phyloP scores from a whole-genome alignment of 2,888 invertebrate species.

The Resseliella maxima region DNA sequence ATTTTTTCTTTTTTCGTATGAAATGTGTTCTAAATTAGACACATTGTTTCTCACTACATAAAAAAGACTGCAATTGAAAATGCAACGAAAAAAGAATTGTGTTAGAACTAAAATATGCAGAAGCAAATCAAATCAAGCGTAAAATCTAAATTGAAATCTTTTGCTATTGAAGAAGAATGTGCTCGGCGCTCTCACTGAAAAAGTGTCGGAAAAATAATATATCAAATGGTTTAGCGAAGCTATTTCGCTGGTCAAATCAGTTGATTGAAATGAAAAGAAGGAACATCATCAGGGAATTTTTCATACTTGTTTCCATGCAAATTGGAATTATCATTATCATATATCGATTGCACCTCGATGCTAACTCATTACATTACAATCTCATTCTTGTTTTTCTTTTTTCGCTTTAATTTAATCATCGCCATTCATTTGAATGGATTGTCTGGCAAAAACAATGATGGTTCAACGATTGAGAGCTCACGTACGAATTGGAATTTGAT shows the following conservation, averaged over 20 bases:
- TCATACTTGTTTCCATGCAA: not conserved
- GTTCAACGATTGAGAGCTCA: slow-evolving; percentile 8
- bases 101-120: slow-evolving; percentile 47
- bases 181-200: not conserved
- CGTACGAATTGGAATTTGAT: slow-evolving; percentile 48
- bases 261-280: not conserved
- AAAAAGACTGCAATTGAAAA: no score
- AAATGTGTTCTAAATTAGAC: not conserved
- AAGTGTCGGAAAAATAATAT: slow-evolving; percentile 9
- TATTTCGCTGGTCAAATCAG: not conserved
- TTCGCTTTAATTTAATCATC: slow-evolving; percentile 6
- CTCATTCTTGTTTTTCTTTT: not conserved
- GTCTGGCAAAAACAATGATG: slow-evolving; percentile 10
- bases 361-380: not conserved
- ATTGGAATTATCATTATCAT: slow-evolving; percentile 34
- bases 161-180: not conserved
- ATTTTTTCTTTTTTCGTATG: not conserved
- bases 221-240: not conserved
- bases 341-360: slow-evolving; percentile 38
- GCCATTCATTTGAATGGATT: not conserved
- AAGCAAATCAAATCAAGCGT: slow-evolving; percentile 56
- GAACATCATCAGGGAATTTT: not conserved
- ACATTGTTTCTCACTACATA: not conserved
- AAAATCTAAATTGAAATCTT: slow-evolving; percentile 56
- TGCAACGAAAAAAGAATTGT: not conserved